Evolutionary conservation across 64 coral and sea anemone genomes (phyloP).

Genomic region (Pocillopora verrucosa): DNA sequence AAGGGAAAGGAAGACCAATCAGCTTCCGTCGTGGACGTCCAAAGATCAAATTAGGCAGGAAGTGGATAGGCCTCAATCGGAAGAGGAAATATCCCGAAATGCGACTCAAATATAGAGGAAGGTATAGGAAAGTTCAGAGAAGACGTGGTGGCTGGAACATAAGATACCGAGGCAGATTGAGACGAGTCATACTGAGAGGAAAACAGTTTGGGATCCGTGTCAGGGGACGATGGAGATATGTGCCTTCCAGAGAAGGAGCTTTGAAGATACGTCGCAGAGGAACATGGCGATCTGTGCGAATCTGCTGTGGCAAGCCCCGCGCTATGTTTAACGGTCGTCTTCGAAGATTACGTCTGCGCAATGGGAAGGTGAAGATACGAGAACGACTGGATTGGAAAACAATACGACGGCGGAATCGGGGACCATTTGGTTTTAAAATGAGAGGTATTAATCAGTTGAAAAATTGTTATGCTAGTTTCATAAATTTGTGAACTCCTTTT

Average conservation of each 20-base stretch:
- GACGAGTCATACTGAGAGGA: constrained; percentile 1
- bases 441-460: background rate
- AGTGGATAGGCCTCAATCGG: background rate
- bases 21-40: background rate
- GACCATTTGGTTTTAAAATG: background rate
- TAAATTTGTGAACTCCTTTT: no score
- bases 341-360: constrained; percentile 12
- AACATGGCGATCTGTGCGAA: constrained; percentile 15
- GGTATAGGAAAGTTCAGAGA: background rate
- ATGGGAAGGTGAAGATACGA: background rate
- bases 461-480: background rate
- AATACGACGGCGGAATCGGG: background rate
- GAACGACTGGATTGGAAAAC: background rate
- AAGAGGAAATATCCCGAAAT: background rate
- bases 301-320: constrained; percentile 20
- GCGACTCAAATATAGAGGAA: background rate
- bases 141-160: background rate
- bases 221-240: background rate
- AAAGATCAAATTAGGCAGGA: background rate
- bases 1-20: background rate
- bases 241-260: background rate
- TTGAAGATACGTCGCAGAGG: constrained; percentile 25
- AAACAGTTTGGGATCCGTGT: constrained; percentile 13
- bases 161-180: background rate
- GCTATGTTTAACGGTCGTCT: constrained; percentile 24